These are phyloP conservation scores for Sylvia atricapilla DNA, from an alignment of 2,113 vertebrate genomes.

Conservation along the genomic window DNA sequence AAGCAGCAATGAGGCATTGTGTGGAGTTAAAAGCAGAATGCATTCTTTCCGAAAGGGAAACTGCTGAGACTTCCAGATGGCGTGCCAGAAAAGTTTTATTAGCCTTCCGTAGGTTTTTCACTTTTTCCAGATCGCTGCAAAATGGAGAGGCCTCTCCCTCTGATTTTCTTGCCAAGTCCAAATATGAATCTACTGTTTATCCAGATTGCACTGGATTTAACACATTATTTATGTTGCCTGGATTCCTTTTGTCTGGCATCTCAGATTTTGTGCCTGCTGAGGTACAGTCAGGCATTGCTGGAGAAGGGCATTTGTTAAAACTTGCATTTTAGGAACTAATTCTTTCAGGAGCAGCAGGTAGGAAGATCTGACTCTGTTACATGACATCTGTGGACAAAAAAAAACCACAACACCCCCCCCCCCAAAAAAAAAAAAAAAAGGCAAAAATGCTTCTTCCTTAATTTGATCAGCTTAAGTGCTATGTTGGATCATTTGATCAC, in stretches of 20 bases:
- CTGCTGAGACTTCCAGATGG: not conserved
- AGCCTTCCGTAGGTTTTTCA: slow-evolving; percentile 5
- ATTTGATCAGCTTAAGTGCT: not conserved
- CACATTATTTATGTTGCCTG: not conserved
- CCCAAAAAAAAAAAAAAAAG: not conserved
- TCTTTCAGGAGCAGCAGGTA: not conserved
- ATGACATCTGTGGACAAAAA: not conserved
- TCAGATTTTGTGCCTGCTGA: not conserved
- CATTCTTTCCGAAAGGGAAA: slow-evolving; percentile 11
- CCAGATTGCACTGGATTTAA: slow-evolving; percentile 12
- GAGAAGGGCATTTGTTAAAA: not conserved
- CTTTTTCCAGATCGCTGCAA: slow-evolving; percentile 2
- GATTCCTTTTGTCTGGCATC: not conserved
- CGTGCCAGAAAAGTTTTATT: not conserved
- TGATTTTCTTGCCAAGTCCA: slow-evolving; percentile 49
- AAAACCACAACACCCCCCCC: too few relatives aligned
- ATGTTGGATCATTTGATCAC: not conserved
- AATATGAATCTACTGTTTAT: slow-evolving; percentile 30
- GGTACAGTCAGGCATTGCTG: not conserved
- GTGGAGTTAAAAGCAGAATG: slow-evolving; percentile 25
- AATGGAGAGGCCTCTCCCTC: not conserved
- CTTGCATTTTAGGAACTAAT: not conserved
- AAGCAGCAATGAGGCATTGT: slow-evolving; percentile 39
- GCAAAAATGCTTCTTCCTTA: not conserved
- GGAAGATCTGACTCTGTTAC: not conserved